Conservation (phyloP, 1,140 invertebrate species). For the Marisa cornuarietis region DNA sequence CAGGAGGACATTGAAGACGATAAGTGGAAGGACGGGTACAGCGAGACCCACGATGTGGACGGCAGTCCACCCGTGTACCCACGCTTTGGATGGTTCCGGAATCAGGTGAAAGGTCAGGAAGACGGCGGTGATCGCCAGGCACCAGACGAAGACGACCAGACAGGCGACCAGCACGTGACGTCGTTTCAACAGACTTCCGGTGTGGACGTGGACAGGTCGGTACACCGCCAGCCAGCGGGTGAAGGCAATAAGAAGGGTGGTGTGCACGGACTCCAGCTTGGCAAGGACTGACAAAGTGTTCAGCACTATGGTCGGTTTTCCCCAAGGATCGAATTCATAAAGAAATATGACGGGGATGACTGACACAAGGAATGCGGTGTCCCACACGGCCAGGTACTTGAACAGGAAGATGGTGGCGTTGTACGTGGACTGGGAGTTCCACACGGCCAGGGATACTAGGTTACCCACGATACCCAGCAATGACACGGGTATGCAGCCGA, state of each 20-base stretch:
- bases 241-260: background rate
- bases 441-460: background rate
- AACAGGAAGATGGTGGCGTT: background rate
- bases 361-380: background rate
- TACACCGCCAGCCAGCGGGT: background rate
- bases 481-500: background rate
- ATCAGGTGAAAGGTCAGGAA: background rate
- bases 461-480: background rate
- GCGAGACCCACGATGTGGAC: background rate
- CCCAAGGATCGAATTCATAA: background rate
- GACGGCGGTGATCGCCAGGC: background rate
- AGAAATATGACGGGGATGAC: background rate
- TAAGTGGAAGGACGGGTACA: background rate
- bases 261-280: background rate
- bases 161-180: background rate
- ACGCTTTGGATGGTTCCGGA: background rate
- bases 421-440: background rate
- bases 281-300: background rate
- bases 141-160: background rate
- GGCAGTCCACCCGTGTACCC: background rate
- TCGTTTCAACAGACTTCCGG: background rate
- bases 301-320: background rate
- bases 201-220: background rate
- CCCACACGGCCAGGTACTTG: conserved; percentile 6
- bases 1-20: background rate